A percentile compares a stretch with the other conserved stretches of the same genome.
Conservation (phyloP, 2,113 vertebrate species). For the Stegostoma tigrinum region DNA sequence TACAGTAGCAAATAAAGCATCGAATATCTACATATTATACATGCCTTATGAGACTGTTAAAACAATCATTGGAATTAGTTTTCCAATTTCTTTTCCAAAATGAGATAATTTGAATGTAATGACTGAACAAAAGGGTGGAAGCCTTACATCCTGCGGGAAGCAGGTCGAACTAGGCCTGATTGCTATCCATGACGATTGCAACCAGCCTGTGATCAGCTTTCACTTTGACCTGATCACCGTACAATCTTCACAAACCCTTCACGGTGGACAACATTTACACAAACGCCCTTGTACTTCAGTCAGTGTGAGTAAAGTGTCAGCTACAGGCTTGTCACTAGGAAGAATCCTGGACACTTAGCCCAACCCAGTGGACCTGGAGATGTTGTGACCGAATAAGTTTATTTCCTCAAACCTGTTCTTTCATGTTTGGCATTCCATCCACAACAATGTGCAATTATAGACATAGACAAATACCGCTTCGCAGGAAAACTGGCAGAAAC, state of each 20-base stretch:
- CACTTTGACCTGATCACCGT: background rate
- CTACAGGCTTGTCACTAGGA: background rate
- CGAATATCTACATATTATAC: background rate
- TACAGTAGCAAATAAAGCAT: background rate
- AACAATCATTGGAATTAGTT: background rate
- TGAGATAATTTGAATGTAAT: background rate
- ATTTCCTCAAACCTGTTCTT: background rate
- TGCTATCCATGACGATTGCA: background rate
- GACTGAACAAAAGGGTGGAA: background rate
- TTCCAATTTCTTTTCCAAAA: background rate
- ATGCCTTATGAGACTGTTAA: background rate
- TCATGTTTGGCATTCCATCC: background rate
- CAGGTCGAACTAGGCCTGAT: background rate
- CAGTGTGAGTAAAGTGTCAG: background rate
- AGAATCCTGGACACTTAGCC: background rate
- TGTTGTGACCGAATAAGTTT: background rate
- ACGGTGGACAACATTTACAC: background rate
- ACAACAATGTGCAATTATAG: background rate
- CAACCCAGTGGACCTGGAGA: background rate
- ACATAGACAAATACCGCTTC: background rate
- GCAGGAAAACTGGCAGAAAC: background rate
- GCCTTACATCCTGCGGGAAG: background rate
- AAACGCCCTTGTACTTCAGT: background rate
- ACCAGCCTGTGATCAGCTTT: background rate
- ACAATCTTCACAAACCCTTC: background rate